A percentile compares a stretch with the other conserved stretches of the same genome.
Evolutionary conservation across 2,797 vertebrate species (phyloP).

Genomic region (Cossypha heuglini): DNA sequence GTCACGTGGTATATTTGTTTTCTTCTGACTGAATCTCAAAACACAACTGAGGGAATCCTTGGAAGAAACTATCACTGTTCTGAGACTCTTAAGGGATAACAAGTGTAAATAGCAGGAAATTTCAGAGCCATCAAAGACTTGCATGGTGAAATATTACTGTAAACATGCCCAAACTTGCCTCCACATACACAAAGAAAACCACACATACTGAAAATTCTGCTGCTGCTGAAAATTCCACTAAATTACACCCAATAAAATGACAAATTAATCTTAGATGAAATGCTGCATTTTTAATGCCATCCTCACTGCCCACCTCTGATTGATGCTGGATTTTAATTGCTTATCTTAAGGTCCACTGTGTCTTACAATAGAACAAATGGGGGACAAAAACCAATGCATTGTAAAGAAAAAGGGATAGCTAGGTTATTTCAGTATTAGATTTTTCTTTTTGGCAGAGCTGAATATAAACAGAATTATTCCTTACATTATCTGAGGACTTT

Average conservation of each 20-base stretch:
- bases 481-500: background rate
- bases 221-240: background rate
- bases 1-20: background rate
- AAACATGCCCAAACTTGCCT: background rate
- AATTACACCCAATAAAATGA: background rate
- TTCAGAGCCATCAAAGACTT: background rate
- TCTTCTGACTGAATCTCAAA: background rate
- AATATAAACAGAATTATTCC: background rate
- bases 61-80: background rate
- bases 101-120: background rate
- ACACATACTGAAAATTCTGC: too few relatives aligned
- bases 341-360: background rate
- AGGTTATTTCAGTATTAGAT: background rate
- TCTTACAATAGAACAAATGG: background rate
- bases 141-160: background rate
- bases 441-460: background rate
- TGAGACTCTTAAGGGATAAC: too few relatives aligned
- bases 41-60: background rate
- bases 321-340: background rate
- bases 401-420: background rate
- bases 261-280: background rate
- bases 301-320: background rate
- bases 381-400: background rate
- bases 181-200: background rate
- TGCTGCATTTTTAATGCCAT: background rate